phyloP scores from a whole-genome alignment of 35 echinoderm and acorn worm genomes.

The Strongylocentrotus purpuratus region DNA sequence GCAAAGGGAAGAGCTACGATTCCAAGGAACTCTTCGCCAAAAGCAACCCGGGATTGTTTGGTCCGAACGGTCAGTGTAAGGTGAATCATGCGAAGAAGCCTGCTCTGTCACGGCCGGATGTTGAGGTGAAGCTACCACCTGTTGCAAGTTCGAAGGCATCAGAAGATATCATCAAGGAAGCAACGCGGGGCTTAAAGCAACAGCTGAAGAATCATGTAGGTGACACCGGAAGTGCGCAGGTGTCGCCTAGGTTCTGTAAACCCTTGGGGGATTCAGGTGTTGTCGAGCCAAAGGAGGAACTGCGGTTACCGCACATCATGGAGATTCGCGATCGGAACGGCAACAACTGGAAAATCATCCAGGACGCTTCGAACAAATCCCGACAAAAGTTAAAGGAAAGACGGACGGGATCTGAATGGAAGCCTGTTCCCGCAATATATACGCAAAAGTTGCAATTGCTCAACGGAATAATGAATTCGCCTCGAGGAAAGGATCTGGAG shows the following conservation, averaged over 20 bases:
- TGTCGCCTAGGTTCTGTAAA: neutral
- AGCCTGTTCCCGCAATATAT: neutral
- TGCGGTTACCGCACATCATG: slow-evolving; percentile 83
- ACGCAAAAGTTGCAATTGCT: slow-evolving; percentile 37
- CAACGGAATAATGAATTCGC: neutral
- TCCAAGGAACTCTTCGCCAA: slow-evolving; percentile 73
- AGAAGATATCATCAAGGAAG: slow-evolving; percentile 29
- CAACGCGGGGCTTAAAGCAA: neutral
- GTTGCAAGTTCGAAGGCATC: neutral
- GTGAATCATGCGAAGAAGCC: neutral
- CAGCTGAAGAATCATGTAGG: slow-evolving; percentile 50
- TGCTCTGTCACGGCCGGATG: neutral
- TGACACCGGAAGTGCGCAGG: neutral
- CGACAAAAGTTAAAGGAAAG: slow-evolving; percentile 13
- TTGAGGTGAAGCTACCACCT: slow-evolving; percentile 28
- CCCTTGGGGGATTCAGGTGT: neutral
- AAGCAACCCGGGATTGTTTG: slow-evolving; percentile 81
- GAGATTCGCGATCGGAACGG: slow-evolving; percentile 82
- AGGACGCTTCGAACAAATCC: slow-evolving; percentile 55
- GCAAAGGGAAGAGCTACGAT: slow-evolving; percentile 72
- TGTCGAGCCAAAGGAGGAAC: slow-evolving; percentile 57
- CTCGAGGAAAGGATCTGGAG: neutral
- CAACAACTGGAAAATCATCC: slow-evolving; percentile 94
- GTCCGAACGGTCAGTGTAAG: neutral
- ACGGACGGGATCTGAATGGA: slow-evolving; percentile 40